These are phyloP conservation scores for Tinea semifulvella DNA, from an alignment of 2,888 invertebrate genomes.

Conservation along the genomic window DNA sequence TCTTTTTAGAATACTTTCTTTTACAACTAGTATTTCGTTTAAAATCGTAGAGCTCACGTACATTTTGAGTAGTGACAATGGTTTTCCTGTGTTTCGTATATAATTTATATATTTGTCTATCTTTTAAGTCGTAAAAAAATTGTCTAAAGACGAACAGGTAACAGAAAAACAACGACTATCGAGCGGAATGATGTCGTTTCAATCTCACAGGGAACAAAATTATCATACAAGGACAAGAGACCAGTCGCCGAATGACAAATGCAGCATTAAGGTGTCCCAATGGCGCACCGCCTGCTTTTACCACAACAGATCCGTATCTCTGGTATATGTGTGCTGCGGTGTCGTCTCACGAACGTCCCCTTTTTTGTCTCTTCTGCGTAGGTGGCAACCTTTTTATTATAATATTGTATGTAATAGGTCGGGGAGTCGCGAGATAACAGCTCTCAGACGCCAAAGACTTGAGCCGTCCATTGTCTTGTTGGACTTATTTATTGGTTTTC, in stretches of 20 bases:
- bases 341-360: slow-evolving; percentile 27
- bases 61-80: too few relatives aligned
- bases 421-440: slow-evolving; percentile 27
- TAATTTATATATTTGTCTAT: too few relatives aligned
- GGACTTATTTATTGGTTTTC: slow-evolving; percentile 39
- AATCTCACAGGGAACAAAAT: slow-evolving; percentile 21
- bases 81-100: too few relatives aligned
- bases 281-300: slow-evolving; percentile 11
- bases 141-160: too few relatives aligned
- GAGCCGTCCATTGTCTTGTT: slow-evolving; percentile 27
- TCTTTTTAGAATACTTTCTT: too few relatives aligned
- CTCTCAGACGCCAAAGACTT: slow-evolving; percentile 15
- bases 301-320: slow-evolving; percentile 13
- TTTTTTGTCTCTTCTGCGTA: slow-evolving; percentile 32
- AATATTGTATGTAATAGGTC: slow-evolving; percentile 38
- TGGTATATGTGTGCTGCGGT: slow-evolving; percentile 20
- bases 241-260: slow-evolving; percentile 28
- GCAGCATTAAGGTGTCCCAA: slow-evolving; percentile 24
- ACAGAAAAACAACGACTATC: too few relatives aligned
- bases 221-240: slow-evolving; percentile 24
- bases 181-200: slow-evolving; percentile 8
- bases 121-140: too few relatives aligned
- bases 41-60: too few relatives aligned
- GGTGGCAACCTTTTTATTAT: slow-evolving; percentile 44
- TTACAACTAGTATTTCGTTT: too few relatives aligned